Conservation (phyloP, 1,140 invertebrate genomes). For the Aphaenogaster ashmeadi region DNA sequence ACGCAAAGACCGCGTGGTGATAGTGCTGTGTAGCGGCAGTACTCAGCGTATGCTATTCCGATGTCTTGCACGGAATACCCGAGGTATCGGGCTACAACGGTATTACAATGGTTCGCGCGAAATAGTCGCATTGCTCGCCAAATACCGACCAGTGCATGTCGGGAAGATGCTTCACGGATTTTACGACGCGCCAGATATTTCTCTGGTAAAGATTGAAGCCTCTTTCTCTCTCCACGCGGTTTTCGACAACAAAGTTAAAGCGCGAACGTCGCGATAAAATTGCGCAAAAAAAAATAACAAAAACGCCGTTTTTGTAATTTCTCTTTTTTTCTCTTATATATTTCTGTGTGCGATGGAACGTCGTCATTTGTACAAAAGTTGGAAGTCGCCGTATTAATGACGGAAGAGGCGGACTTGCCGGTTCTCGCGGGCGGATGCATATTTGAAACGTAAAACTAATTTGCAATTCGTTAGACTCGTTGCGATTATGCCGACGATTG, state of each 20-base stretch:
- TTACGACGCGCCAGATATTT: conserved; percentile 11
- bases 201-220: background rate
- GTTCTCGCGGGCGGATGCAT: background rate
- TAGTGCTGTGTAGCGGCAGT: background rate
- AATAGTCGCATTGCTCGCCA: conserved; percentile 30
- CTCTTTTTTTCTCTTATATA: background rate
- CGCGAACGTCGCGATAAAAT: background rate
- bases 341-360: background rate
- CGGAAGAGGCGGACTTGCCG: background rate
- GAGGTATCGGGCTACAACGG: background rate
- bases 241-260: background rate
- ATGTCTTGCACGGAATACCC: background rate
- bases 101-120: conserved; percentile 14
- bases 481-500: conserved; percentile 11
- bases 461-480: conserved; percentile 21
- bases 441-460: background rate
- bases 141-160: conserved; percentile 27
- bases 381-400: background rate
- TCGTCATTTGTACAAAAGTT: background rate
- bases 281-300: background rate
- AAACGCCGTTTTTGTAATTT: background rate
- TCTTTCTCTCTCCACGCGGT: background rate
- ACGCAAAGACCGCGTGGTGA: conserved; percentile 24
- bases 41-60: conserved; percentile 3
- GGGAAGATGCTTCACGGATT: background rate